Evolutionary conservation across 2,888 invertebrate species (phyloP).

Genomic region (Podotricha telesiphe): DNA sequence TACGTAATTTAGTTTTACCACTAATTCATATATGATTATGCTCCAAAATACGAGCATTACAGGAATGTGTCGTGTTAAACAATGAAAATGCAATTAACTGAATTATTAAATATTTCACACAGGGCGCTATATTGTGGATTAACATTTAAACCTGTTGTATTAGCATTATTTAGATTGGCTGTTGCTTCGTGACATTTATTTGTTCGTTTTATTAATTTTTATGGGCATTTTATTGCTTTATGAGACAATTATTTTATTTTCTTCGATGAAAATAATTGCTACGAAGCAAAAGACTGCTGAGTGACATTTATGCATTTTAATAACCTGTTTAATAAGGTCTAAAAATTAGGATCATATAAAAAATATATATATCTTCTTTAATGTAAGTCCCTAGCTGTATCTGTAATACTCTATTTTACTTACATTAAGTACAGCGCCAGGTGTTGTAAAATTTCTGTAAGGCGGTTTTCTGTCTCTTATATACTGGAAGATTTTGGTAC

Average conservation of each 20-base stretch:
- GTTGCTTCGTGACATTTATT: constrained; percentile 8
- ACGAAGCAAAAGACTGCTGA: neutral
- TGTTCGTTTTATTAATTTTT: neutral
- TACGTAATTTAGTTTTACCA: neutral
- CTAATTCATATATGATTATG: constrained; percentile 3
- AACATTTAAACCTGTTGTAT: constrained; percentile 10
- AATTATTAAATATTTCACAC: constrained; percentile 7
- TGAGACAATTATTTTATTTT: constrained; percentile 4
- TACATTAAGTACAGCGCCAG: constrained; percentile 90
- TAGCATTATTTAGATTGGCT: constrained; percentile 5
- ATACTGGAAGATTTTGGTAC: constrained; percentile 91
- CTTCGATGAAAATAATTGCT: neutral
- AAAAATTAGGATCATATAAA: no score
- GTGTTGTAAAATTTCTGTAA: constrained; percentile 86
- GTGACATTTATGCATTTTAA: neutral
- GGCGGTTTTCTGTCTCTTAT: constrained; percentile 90
- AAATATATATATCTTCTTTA: no score
- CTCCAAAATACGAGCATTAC: neutral
- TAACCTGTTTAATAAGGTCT: neutral
- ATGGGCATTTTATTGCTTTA: constrained; percentile 5
- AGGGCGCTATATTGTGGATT: neutral
- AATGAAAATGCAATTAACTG: constrained; percentile 17
- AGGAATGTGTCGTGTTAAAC: constrained; percentile 6
- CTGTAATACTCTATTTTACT: constrained; percentile 63
- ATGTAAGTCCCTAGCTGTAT: no score